Conservation (phyloP, 1,140 invertebrate genomes). For the Cyphomyrmex costatus region DNA sequence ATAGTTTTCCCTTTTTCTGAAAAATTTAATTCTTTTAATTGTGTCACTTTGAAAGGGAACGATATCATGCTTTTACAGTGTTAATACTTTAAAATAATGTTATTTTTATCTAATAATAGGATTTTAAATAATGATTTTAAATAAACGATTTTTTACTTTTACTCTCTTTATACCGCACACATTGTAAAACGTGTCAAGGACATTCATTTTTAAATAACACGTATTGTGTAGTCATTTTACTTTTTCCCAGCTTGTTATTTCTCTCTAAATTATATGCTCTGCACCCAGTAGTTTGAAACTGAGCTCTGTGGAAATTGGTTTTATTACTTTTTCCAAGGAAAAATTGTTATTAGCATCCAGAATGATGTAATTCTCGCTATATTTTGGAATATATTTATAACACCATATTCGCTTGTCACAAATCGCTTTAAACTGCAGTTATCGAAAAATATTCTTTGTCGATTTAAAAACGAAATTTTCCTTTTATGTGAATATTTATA, state of each 20-base stretch:
- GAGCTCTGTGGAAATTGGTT: neutral
- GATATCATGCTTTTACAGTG: no score
- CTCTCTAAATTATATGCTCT: slow-evolving; percentile 22
- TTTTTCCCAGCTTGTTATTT: neutral
- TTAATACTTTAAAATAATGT: no score
- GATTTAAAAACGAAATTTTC: neutral
- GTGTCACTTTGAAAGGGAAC: no score
- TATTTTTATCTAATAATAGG: neutral
- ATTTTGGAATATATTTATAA: neutral
- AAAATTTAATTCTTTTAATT: no score
- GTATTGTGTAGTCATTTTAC: slow-evolving; percentile 9
- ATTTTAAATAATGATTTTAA: neutral
- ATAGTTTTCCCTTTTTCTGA: no score
- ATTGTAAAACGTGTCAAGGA: slow-evolving; percentile 16
- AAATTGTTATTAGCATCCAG: neutral
- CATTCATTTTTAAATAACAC: slow-evolving; percentile 18
- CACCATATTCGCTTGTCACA: neutral
- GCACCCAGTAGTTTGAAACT: slow-evolving; percentile 8
- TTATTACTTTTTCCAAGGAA: neutral
- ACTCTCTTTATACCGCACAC: neutral
- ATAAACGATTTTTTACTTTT: neutral
- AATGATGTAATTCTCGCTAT: slow-evolving; percentile 6
- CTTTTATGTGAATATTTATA: neutral
- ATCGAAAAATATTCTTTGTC: neutral
- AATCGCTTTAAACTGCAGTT: neutral